phyloP scores from a whole-genome alignment of 2,888 invertebrate genomes.

The Augiades crinisus region DNA sequence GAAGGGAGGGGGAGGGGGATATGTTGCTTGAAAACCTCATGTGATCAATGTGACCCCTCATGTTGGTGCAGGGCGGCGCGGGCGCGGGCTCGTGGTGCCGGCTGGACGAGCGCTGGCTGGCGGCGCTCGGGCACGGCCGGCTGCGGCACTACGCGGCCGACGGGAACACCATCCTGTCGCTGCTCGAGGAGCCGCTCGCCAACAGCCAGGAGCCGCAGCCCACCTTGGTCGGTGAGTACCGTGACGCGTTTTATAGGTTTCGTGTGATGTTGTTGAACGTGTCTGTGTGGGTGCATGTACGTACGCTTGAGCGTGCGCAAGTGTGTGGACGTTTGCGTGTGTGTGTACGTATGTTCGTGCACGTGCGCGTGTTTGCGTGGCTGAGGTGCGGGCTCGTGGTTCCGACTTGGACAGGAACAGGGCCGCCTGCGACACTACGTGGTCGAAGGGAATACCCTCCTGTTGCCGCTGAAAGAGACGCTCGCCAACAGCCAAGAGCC shows the following conservation, averaged over 20 bases:
- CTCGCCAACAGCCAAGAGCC: slow-evolving; percentile 96
- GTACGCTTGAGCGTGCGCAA: too few relatives aligned
- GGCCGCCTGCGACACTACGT: slow-evolving; percentile 87
- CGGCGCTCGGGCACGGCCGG: slow-evolving; percentile 80
- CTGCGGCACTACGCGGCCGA: slow-evolving; percentile 93
- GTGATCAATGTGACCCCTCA: too few relatives aligned
- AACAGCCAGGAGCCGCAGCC: slow-evolving; percentile 97
- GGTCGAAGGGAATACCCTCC: slow-evolving; percentile 92
- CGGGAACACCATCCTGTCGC: slow-evolving; percentile 92
- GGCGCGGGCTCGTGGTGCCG: slow-evolving; percentile 88
- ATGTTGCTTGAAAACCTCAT: too few relatives aligned
- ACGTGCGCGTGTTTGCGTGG: too few relatives aligned
- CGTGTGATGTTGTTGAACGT: too few relatives aligned
- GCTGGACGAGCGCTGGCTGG: slow-evolving; percentile 91
- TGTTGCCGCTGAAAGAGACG: slow-evolving; percentile 95
- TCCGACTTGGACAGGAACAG: slow-evolving; percentile 92
- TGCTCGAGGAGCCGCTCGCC: slow-evolving; percentile 96
- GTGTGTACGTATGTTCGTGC: too few relatives aligned
- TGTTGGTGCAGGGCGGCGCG: neutral
- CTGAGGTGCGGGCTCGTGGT: slow-evolving; percentile 84
- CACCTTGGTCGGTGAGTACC: slow-evolving; percentile 84
- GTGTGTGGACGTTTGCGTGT: too few relatives aligned
- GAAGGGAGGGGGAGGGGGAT: too few relatives aligned
- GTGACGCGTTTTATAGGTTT: too few relatives aligned
- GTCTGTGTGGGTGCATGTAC: too few relatives aligned